Evolutionary conservation across 2,888 invertebrate genomes (phyloP).

Genomic region (Andrena chrysosceles): DNA sequence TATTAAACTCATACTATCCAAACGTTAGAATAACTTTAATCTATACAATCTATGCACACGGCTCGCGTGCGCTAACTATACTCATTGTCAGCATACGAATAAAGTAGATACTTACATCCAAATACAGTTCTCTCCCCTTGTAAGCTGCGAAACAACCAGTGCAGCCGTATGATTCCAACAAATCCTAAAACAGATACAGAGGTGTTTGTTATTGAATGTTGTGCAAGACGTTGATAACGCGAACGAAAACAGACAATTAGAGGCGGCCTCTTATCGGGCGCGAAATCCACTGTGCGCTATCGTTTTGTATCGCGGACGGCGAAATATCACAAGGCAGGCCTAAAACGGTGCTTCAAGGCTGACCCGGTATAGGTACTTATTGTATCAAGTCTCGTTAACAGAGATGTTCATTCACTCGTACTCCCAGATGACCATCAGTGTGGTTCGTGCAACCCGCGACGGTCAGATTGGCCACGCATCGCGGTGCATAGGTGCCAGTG

Average conservation of each 20-base stretch:
- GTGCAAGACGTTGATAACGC: neutral
- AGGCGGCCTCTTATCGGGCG: constrained; percentile 33
- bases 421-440: constrained; percentile 62
- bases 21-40: too few species aligned
- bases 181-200: too few species aligned
- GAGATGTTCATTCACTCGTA: constrained; percentile 75
- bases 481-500: constrained; percentile 26
- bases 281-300: constrained; percentile 43
- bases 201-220: neutral
- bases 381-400: constrained; percentile 85
- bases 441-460: constrained; percentile 65
- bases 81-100: too few species aligned
- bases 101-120: too few species aligned
- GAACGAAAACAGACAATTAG: neutral
- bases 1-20: too few species aligned
- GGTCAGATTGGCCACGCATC: constrained; percentile 64
- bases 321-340: constrained; percentile 70
- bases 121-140: too few species aligned
- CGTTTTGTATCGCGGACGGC: constrained; percentile 26
- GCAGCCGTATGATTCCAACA: too few species aligned
- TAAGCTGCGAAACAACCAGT: too few species aligned
- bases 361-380: constrained; percentile 83
- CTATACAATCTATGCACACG: too few species aligned
- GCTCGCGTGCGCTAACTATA: too few species aligned
- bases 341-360: constrained; percentile 81